These are phyloP conservation scores for Bombycilla garrulus DNA, from an alignment of 2,113 vertebrate species.

Conservation along the genomic window DNA sequence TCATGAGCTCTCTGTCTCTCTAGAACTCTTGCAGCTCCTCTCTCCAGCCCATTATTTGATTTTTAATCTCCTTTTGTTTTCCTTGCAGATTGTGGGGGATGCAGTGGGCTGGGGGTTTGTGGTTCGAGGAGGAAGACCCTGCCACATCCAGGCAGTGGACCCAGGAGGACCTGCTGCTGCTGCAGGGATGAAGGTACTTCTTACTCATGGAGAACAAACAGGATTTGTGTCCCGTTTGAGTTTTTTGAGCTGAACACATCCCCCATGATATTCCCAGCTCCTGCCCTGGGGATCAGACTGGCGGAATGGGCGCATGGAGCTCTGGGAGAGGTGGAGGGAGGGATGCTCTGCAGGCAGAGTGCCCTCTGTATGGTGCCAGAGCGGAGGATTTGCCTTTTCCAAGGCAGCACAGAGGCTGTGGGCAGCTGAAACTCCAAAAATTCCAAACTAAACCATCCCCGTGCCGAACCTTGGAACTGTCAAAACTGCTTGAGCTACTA, in stretches of 20 bases:
- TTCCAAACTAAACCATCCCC: background rate
- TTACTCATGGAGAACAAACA: background rate
- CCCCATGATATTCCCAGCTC: background rate
- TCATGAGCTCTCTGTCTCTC: background rate
- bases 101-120: constrained; percentile 88
- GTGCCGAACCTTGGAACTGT: background rate
- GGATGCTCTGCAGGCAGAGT: background rate
- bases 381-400: background rate
- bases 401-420: background rate
- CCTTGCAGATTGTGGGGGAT: constrained; percentile 82
- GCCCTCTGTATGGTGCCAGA: fast-evolving
- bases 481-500: background rate
- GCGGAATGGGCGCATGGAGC: fast-evolving
- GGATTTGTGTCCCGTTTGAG: background rate
- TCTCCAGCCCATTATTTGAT: background rate
- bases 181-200: constrained; percentile 84
- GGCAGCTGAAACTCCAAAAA: background rate
- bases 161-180: constrained; percentile 86
- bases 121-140: constrained; percentile 81
- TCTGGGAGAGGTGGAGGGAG: background rate
- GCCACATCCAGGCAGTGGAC: constrained; percentile 88
- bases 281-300: background rate
- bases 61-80: background rate
- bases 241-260: background rate
- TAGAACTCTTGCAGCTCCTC: background rate